Evolutionary conservation across 2,888 invertebrate species (phyloP).

Genomic region (Glyphotaelius pellucidus): DNA sequence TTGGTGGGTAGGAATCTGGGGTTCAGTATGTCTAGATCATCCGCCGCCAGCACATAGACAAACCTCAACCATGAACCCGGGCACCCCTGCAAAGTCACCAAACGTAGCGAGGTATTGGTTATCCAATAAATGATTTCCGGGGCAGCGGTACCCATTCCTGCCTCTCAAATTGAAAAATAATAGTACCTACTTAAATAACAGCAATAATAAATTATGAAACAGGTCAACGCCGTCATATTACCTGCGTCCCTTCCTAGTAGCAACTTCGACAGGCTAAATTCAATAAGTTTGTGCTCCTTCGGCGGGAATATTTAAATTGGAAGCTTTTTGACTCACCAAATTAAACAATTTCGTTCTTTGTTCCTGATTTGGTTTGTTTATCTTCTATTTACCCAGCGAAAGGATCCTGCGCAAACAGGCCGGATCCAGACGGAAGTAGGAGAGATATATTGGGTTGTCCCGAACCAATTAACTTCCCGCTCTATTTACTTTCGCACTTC

Average conservation of each 20-base stretch:
- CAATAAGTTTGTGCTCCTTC: neutral
- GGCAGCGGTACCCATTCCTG: too few relatives aligned
- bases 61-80: too few relatives aligned
- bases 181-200: too few relatives aligned
- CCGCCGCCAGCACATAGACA: too few relatives aligned
- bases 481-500: slow-evolving; percentile 65
- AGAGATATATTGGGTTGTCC: slow-evolving; percentile 53
- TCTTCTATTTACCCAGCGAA: slow-evolving; percentile 21
- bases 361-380: slow-evolving; percentile 17
- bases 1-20: too few relatives aligned
- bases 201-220: too few relatives aligned
- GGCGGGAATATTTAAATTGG: neutral
- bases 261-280: neutral
- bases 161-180: too few relatives aligned
- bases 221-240: neutral
- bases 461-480: slow-evolving; percentile 64
- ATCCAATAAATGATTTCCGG: too few relatives aligned
- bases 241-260: neutral
- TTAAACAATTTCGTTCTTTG: neutral
- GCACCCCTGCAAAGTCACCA: too few relatives aligned
- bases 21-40: too few relatives aligned
- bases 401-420: slow-evolving; percentile 40
- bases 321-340: neutral
- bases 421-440: slow-evolving; percentile 39
- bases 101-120: too few relatives aligned